Percentiles rank a stretch among this genome's conserved stretches.
These are phyloP conservation scores for Gobio gobio DNA, from an alignment of 2,113 vertebrate species.

Conservation along the genomic window DNA sequence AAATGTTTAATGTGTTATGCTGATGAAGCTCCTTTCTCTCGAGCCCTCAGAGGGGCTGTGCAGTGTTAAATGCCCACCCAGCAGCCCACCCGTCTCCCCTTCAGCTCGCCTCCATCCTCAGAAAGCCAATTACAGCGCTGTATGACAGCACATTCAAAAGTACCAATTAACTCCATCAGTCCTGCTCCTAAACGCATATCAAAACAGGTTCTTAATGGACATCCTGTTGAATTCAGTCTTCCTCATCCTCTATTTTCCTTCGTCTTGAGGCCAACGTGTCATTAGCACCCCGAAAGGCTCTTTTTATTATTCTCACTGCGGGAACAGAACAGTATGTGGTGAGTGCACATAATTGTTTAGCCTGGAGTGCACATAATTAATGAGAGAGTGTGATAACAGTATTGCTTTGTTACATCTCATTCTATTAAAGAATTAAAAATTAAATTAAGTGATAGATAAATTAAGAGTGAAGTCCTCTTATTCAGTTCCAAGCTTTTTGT, in stretches of 20 bases:
- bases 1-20: slow-evolving; percentile 80
- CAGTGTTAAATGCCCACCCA: slow-evolving; percentile 53
- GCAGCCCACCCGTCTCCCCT: neutral
- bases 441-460: slow-evolving; percentile 62
- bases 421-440: slow-evolving; percentile 62
- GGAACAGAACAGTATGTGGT: slow-evolving; percentile 48
- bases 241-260: slow-evolving; percentile 43
- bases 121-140: slow-evolving; percentile 73
- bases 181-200: slow-evolving; percentile 47
- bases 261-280: slow-evolving; percentile 53
- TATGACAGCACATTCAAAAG: slow-evolving; percentile 74
- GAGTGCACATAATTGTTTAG: slow-evolving; percentile 65
- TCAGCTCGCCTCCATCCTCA: slow-evolving; percentile 58
- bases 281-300: slow-evolving; percentile 64
- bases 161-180: slow-evolving; percentile 73
- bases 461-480: slow-evolving; percentile 40
- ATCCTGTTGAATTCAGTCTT: slow-evolving; percentile 48
- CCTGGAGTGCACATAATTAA: slow-evolving; percentile 66
- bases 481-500: slow-evolving; percentile 59
- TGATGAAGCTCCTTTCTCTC: slow-evolving; percentile 63
- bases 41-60: slow-evolving; percentile 1
- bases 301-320: slow-evolving; percentile 65
- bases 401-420: slow-evolving; percentile 61
- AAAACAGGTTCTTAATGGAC: slow-evolving; percentile 63
- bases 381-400: slow-evolving; percentile 69